Base-by-base conservation (phyloP, 2,797 vertebrate species). In the Perodicticus potto region DNA sequence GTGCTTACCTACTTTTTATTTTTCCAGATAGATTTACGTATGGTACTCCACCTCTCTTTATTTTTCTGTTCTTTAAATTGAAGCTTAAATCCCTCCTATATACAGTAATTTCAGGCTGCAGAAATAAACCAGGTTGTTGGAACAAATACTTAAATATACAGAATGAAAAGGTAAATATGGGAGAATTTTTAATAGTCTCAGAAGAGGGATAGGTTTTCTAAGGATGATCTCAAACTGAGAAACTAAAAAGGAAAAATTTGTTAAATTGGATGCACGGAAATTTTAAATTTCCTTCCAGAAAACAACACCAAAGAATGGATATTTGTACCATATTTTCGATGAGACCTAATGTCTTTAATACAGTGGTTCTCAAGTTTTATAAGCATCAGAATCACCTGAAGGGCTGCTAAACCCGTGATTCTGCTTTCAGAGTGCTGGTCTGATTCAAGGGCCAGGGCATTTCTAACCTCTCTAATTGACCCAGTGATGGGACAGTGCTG, bases 121-220 rank as follows among this genome's bases (percentile, higher is more conserved):
- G 53, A 86, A 61, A 59, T 80, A 81, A 49, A 78, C 34, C 25
- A 65, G 65, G 27, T 63, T 74, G 23, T 34, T 91, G 17, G 57
- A 91, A 69, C 43, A 83, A 82, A 78, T 86, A 77, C 69, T 93
- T 74, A 80, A 76, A 73, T 10, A 43, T 22, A 92, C 49, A 80
- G 49, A 93, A 34, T 49, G 22, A 85, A 82, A 34, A 69, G 81
- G 16, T 86, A 43, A 61, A 61, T 78, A 57, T 6, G 20, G 29
- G 29, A 72, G 55, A 82, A 69, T 23, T 23, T 78, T 53, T 40
- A 67, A 12, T 84, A n/a, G 89, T 88, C 20, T 80, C 73, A 53
- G 77, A 84, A 25, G 7, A 65, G 82, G 29, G 45, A 77, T 81
- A 22, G 29, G 13, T 84, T 92, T 93, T 45, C 32, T 85, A 89